Percentiles rank a stretch among this genome's conserved stretches.
phyloP scores from a whole-genome alignment of 2,113 vertebrate genomes.

The Mesitornis unicolor region DNA sequence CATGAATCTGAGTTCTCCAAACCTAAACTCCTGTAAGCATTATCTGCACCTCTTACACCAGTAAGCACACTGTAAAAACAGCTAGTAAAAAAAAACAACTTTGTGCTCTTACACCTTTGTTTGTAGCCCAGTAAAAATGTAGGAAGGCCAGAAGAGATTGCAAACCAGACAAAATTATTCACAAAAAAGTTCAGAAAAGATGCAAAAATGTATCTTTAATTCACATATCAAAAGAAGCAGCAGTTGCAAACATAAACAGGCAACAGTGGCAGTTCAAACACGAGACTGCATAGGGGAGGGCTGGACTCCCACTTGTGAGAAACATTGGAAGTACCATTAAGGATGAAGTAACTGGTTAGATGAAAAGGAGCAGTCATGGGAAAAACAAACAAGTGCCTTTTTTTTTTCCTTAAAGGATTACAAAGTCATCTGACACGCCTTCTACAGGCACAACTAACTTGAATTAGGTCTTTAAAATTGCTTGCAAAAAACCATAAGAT shows the following conservation, averaged over 20 bases:
- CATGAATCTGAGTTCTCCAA: background rate
- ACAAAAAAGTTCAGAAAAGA: background rate
- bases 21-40: background rate
- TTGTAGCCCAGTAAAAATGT: background rate
- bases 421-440: background rate
- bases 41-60: background rate
- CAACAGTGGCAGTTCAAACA: background rate
- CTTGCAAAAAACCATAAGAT: background rate
- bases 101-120: background rate
- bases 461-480: background rate
- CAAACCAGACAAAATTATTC: background rate
- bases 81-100: no score
- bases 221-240: background rate
- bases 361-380: background rate
- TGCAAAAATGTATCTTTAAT: background rate
- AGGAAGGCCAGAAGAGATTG: background rate
- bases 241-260: background rate
- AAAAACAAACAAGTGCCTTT: background rate
- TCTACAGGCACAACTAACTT: background rate
- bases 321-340: background rate
- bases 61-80: background rate
- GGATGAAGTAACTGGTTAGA: background rate
- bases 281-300: background rate
- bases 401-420: background rate
- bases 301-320: background rate